Evolutionary conservation across 2,888 invertebrate genomes (phyloP).

Genomic region (Apamea crenata): DNA sequence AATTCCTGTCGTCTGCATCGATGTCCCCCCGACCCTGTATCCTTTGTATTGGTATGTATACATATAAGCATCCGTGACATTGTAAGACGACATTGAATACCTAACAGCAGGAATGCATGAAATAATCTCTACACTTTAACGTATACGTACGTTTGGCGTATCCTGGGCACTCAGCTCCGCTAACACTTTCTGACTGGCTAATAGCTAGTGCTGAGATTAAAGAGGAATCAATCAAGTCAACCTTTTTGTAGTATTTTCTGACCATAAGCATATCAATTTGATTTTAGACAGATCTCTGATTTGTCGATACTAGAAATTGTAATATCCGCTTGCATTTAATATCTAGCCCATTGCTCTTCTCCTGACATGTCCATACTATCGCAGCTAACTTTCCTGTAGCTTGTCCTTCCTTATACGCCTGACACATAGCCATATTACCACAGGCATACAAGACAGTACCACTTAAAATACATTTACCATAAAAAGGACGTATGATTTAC

Average conservation of each 20-base stretch:
- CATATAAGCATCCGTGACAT: not conserved
- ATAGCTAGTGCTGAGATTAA: not conserved
- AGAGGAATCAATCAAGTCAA: not conserved
- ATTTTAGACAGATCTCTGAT: not conserved
- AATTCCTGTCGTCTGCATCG: not conserved
- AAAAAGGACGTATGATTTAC: slow-evolving; percentile 48
- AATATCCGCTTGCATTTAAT: not conserved
- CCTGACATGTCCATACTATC: not conserved
- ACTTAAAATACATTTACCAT: slow-evolving; percentile 44
- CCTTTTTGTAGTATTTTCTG: not conserved
- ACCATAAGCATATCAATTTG: not conserved
- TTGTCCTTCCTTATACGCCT: slow-evolving; percentile 15
- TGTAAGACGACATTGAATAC: not conserved
- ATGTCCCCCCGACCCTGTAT: too few relatives aligned
- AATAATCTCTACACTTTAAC: not conserved
- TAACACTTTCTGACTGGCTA: not conserved
- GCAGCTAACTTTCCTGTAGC: not conserved
- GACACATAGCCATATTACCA: slow-evolving; percentile 12
- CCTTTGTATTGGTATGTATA: too few relatives aligned
- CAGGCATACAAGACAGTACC: slow-evolving; percentile 23
- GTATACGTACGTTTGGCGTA: not conserved
- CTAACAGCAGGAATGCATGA: not conserved
- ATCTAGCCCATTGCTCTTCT: not conserved
- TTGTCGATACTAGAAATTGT: too few relatives aligned
- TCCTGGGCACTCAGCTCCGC: not conserved